A percentile compares a stretch with the other conserved stretches of the same genome.
phyloP scores from a whole-genome alignment of 2,888 invertebrate genomes.

The Lydus trimaculatus region DNA sequence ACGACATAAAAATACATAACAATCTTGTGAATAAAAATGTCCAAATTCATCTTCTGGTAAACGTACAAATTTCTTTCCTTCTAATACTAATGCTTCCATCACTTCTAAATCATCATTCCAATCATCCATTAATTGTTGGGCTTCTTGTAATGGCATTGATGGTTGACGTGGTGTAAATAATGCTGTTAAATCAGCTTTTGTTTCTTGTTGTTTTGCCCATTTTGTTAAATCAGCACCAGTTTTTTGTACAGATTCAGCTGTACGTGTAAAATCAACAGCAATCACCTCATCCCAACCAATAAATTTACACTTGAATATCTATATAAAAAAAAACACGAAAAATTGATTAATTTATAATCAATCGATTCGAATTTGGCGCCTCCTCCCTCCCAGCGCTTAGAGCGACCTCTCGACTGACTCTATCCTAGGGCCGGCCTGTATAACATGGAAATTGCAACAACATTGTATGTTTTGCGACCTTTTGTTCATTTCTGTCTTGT shows the following conservation, averaged over 20 bases:
- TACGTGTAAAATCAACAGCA: slow-evolving; percentile 98
- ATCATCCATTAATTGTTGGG: slow-evolving; percentile 88
- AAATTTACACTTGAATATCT: slow-evolving; percentile 97
- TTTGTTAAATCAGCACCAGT: slow-evolving; percentile 95
- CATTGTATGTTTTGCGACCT: too few relatives aligned
- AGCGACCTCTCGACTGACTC: too few relatives aligned
- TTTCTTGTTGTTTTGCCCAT: slow-evolving; percentile 90
- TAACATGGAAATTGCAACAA: too few relatives aligned
- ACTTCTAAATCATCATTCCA: slow-evolving; percentile 99
- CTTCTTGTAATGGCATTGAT: slow-evolving; percentile 83
- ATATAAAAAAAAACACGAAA: not conserved
- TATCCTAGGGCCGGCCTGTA: too few relatives aligned
- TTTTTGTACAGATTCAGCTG: slow-evolving; percentile 95
- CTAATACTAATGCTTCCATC: slow-evolving; percentile 97
- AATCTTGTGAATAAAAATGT: slow-evolving; percentile 92
- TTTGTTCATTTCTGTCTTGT: too few relatives aligned
- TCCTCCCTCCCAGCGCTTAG: too few relatives aligned
- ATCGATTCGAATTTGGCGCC: too few relatives aligned
- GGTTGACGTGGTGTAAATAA: slow-evolving; percentile 95
- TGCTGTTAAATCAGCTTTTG: slow-evolving; percentile 93
- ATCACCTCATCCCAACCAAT: slow-evolving; percentile 99
- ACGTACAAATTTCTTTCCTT: slow-evolving; percentile 96
- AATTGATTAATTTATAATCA: too few relatives aligned
- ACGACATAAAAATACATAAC: slow-evolving; percentile 97
- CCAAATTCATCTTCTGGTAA: slow-evolving; percentile 94